These are phyloP conservation scores for Platorchestia sp. DNA, from an alignment of 1,140 invertebrate species.

Conservation along the genomic window DNA sequence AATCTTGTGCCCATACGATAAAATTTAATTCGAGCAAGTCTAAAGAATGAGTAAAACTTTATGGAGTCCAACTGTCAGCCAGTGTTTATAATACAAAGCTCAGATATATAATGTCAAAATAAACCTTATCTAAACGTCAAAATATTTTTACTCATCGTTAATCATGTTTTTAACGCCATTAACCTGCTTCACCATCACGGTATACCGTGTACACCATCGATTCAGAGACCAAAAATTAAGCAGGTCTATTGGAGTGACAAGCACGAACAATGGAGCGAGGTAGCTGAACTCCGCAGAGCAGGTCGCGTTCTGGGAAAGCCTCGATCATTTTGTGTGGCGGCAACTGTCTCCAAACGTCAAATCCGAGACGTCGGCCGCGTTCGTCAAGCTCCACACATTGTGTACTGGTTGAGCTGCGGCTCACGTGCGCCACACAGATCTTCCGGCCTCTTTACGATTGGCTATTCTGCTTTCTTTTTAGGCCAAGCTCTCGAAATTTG, in stretches of 20 bases:
- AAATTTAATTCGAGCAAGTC: background rate
- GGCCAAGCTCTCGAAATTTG: background rate
- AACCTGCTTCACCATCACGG: background rate
- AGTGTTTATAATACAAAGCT: background rate
- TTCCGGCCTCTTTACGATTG: background rate
- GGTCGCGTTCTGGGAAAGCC: background rate
- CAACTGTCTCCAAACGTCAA: background rate
- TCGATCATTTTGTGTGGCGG: background rate
- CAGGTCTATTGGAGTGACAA: background rate
- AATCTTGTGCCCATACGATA: too few relatives aligned
- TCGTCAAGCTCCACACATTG: background rate
- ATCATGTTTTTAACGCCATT: too few relatives aligned
- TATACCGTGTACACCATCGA: background rate
- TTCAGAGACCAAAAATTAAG: background rate
- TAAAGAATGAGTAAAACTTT: background rate
- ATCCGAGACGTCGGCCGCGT: background rate
- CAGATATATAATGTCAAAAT: background rate
- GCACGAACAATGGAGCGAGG: background rate
- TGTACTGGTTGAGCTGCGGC: background rate
- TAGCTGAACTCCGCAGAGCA: background rate
- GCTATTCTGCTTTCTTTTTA: background rate
- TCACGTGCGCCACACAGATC: background rate
- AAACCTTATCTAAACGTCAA: background rate
- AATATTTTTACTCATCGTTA: background rate
- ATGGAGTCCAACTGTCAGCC: background rate